These are phyloP conservation scores for Microctenopoma stevenorrisi DNA, from an alignment of 2,797 vertebrate genomes.

Conservation along the genomic window DNA sequence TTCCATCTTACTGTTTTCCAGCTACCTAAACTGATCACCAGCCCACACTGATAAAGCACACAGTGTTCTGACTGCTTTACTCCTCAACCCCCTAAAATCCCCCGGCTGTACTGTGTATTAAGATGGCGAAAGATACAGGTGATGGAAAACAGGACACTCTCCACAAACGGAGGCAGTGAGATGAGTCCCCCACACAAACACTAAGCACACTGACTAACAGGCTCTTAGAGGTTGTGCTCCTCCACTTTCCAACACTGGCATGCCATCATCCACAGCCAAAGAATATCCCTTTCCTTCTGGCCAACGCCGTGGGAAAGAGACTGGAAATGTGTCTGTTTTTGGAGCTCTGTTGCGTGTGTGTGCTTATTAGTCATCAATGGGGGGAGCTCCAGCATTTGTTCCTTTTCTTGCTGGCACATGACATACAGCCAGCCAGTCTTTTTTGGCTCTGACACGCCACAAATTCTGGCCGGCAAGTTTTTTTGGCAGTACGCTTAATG, in stretches of 20 bases:
- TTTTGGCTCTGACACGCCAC: slow-evolving; percentile 60
- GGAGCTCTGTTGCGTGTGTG: slow-evolving; percentile 55
- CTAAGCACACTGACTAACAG: slow-evolving; percentile 40
- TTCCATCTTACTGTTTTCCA: slow-evolving; percentile 7
- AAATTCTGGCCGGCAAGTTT: slow-evolving; percentile 67
- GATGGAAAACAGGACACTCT: slow-evolving; percentile 59
- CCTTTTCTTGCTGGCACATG: slow-evolving; percentile 70
- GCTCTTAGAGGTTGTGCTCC: slow-evolving; percentile 40
- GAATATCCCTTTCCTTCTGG: slow-evolving; percentile 76
- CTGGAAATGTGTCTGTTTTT: slow-evolving; percentile 71
- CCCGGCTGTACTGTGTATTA: slow-evolving; percentile 24
- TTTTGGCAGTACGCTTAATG: slow-evolving; percentile 62
- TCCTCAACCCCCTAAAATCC: slow-evolving; percentile 19
- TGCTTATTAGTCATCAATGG: slow-evolving; percentile 77
- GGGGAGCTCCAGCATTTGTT: slow-evolving; percentile 77
- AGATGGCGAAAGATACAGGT: slow-evolving; percentile 47
- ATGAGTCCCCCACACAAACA: slow-evolving; percentile 43
- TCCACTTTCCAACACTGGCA: slow-evolving; percentile 44
- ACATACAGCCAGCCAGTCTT: slow-evolving; percentile 65
- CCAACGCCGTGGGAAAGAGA: slow-evolving; percentile 77
- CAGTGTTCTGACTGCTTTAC: slow-evolving; percentile 9
- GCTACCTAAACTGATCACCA: slow-evolving; percentile 6
- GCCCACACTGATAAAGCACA: slow-evolving; percentile 27
- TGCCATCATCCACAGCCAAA: slow-evolving; percentile 63
- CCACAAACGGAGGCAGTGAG: slow-evolving; percentile 46